Base-by-base conservation (phyloP, 53 echinoderm and acorn worm species). In the Henricia sp. region DNA sequence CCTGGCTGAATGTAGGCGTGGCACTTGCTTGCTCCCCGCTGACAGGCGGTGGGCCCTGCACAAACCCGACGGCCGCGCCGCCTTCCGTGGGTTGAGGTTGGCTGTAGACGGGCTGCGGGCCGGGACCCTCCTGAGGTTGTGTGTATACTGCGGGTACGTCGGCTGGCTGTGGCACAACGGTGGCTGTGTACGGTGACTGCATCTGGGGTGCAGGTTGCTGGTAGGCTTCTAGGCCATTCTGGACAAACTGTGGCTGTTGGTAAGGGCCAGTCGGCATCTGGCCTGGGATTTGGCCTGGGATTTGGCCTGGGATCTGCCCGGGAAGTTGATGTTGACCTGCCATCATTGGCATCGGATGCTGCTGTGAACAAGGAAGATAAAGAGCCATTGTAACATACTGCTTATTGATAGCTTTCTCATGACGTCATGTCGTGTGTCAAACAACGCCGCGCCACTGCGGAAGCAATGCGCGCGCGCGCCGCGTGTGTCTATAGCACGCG, bases 111-210 rank as follows among this genome's bases (percentile, higher is more conserved):
- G 75, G 88, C 77, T 86, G 86, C 17, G 87, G 74, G 52, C 84
- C 89, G 3, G 88, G 88, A 32, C 82, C 91, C 77, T 91, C 91
- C 77, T 91, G 91, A 10, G 91, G 84, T 42, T 86, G 86, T 50
- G 75, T 65, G 57, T 86, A 86, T 13, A 76, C 86, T 1, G 86
- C 75, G 42, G 86, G 86, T 53, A 63, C 76, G 13, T 86, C 86
- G 67, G 87, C 91, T 26, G 87, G 91, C 77, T 91, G 91, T 68
- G 91, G 87, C 70, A 91, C 86, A 58, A 87, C 87, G 68, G 87
- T 84, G 70, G 87, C 80, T 13, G 91, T 84, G 63, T 68, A 86
- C 82, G 68, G 86, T 52, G 51, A 74, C 74, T 64, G 86, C 41
- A 52, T 64, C 83, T 32, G 91, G 44, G 54, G 88, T 39, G 70